These are phyloP conservation scores for Pangasius krempfi DNA, from an alignment of 2,797 vertebrate genomes.

Conservation along the genomic window DNA sequence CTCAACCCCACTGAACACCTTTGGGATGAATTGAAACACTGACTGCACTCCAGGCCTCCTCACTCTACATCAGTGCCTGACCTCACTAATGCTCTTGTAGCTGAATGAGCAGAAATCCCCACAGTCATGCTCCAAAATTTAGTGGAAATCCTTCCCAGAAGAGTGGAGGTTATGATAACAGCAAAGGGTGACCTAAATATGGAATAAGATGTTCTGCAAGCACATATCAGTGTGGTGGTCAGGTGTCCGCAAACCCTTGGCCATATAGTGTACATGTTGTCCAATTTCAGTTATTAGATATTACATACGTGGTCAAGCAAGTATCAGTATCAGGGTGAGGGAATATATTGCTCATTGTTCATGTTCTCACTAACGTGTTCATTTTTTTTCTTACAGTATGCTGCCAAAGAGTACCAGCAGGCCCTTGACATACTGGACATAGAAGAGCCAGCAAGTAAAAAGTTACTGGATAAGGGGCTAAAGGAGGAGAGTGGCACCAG, in stretches of 20 bases:
- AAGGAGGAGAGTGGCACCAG: conserved; percentile 85
- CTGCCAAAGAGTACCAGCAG: conserved; percentile 97
- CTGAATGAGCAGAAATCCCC: neutral
- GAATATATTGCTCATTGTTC: neutral
- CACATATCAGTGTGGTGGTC: neutral
- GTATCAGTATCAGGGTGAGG: neutral
- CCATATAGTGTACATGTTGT: neutral
- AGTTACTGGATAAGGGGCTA: conserved; percentile 84
- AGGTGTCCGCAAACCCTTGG: neutral
- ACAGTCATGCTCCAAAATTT: neutral
- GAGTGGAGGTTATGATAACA: neutral
- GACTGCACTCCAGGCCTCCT: too few relatives aligned
- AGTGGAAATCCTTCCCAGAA: neutral
- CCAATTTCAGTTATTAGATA: neutral
- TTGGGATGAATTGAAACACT: neutral
- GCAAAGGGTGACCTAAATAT: neutral
- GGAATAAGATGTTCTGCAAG: neutral
- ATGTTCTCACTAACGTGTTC: neutral
- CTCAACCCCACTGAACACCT: neutral
- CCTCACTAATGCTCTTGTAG: neutral
- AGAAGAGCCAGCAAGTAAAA: conserved; percentile 91
- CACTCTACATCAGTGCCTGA: too few relatives aligned
- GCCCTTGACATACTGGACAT: conserved; percentile 95
- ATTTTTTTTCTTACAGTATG: conserved; percentile 79
- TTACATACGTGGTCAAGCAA: neutral